A percentile compares a stretch with the other conserved stretches of the same genome.
Conservation (phyloP, 2,888 invertebrate genomes). For the Plagodis dolabraria region DNA sequence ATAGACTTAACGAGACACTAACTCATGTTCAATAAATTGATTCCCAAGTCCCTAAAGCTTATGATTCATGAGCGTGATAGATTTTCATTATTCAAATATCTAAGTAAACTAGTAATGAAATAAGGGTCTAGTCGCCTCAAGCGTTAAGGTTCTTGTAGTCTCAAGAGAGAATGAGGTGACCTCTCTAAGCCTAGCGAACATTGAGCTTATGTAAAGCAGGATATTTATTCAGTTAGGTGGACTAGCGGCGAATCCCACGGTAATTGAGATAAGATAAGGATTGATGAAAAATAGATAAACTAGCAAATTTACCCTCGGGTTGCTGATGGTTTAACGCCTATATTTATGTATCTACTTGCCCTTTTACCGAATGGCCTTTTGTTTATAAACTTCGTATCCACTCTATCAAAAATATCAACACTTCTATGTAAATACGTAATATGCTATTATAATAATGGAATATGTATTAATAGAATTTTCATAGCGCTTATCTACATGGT, state of each 20-base stretch:
- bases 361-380: conserved; percentile 1
- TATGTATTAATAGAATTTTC: conserved; percentile 8
- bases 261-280: conserved; percentile 36
- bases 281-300: conserved; percentile 29
- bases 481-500: conserved; percentile 5
- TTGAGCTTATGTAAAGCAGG: conserved; percentile 41
- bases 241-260: conserved; percentile 28
- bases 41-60: conserved; percentile 21
- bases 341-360: conserved; percentile 6
- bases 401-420: background rate
- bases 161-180: conserved; percentile 32
- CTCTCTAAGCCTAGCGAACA: conserved; percentile 33
- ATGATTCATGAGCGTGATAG: conserved; percentile 22
- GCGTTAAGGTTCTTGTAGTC: conserved; percentile 28
- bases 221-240: conserved; percentile 39
- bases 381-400: background rate
- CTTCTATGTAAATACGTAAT: background rate
- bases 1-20: background rate
- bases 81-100: conserved; percentile 17
- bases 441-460: background rate
- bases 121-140: conserved; percentile 32
- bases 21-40: conserved; percentile 17
- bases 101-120: conserved; percentile 35
- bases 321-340: conserved; percentile 24
- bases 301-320: conserved; percentile 17